Percentiles rank a stretch among this genome's conserved stretches.
Evolutionary conservation across 2,888 invertebrate genomes (phyloP).

Genomic region (Glaucopsyche alexis): DNA sequence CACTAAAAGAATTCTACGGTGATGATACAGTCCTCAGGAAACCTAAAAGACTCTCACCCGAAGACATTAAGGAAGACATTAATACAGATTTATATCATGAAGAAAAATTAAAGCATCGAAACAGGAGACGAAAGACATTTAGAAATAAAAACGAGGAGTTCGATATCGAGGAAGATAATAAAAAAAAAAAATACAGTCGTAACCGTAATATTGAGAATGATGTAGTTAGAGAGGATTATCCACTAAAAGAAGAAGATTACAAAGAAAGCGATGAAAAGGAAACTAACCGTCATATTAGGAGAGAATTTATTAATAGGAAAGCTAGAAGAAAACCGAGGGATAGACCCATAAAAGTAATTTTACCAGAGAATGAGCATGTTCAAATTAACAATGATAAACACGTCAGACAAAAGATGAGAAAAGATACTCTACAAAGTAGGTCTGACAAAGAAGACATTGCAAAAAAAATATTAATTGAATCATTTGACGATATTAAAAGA

Average conservation of each 20-base stretch:
- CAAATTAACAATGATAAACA: conserved; percentile 40
- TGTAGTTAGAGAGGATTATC: not conserved
- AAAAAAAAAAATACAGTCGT: conserved; percentile 2
- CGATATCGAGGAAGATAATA: not conserved
- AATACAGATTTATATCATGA: conserved; percentile 39
- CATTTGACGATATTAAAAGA: conserved; percentile 64
- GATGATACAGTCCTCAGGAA: not conserved
- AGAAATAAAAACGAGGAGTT: not conserved
- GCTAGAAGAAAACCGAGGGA: conserved; percentile 56
- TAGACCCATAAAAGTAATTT: conserved; percentile 41
- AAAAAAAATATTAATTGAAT: conserved; percentile 48
- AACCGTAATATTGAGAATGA: not conserved
- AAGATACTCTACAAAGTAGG: conserved; percentile 34
- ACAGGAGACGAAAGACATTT: not conserved
- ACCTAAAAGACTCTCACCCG: not conserved
- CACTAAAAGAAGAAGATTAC: conserved; percentile 38
- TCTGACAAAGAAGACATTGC: conserved; percentile 24
- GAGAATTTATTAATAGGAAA: conserved; percentile 46
- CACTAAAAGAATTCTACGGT: not conserved
- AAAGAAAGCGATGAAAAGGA: conserved; percentile 45
- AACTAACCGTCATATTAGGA: conserved; percentile 38
- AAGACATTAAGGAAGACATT: conserved; percentile 11
- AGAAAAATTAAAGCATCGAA: conserved; percentile 30
- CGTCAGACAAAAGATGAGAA: conserved; percentile 27
- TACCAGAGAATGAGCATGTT: conserved; percentile 32